Evolutionary conservation across 2,113 vertebrate genomes (phyloP), one percentile per base, ranked within the genome.

Genomic region (Condylura cristata): DNA sequence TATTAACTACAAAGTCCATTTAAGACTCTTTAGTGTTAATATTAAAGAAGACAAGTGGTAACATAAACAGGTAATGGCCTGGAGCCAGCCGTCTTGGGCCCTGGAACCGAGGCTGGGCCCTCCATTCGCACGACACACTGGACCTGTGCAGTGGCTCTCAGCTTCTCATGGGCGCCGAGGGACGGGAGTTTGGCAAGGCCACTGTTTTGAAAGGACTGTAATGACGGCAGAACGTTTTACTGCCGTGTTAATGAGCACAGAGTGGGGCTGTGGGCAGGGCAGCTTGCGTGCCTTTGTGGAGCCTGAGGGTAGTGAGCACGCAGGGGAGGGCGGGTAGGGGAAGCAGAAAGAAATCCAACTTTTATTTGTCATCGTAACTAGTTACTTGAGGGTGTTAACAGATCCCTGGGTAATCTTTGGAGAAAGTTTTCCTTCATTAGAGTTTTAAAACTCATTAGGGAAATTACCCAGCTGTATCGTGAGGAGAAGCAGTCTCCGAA

Each of bases 1-100:
- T 96, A 94, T 89, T 98, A 93, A 97, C 94, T 96, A 80, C 80
- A 84, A 58, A 93, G 79, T 74, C 89, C 94, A 94, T 96, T 97
- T 88, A 56, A 95, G 94, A 96, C 86, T 83, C 80, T 74, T 94
- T 89, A 90, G 71, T 39, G 34, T 75, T 46, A 65, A 90, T 56
- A 61, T 84, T 90, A 79, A 76, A 92, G 70, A 93, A 96, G 86
- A 71, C 70, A 79, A 20, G 80, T 68, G 92, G 94, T 84, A 91
- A 88, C 28, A 53, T 18, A 87, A 91, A 84, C 53, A 74, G 94
- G 68, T 93, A 89, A 91, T 85, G 89, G 80, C 91, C 93, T 18
- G 44, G 61, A 95, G 86, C 79, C 95, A 46, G 71, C 34, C 10
- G 0, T 68, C 20, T 44, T 6, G 34, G 68, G 32, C 30, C 48